A percentile compares a stretch with the other conserved stretches of the same genome.
These are phyloP conservation scores for Leucoma salicis DNA, from an alignment of 2,888 invertebrate genomes.

Conservation along the genomic window DNA sequence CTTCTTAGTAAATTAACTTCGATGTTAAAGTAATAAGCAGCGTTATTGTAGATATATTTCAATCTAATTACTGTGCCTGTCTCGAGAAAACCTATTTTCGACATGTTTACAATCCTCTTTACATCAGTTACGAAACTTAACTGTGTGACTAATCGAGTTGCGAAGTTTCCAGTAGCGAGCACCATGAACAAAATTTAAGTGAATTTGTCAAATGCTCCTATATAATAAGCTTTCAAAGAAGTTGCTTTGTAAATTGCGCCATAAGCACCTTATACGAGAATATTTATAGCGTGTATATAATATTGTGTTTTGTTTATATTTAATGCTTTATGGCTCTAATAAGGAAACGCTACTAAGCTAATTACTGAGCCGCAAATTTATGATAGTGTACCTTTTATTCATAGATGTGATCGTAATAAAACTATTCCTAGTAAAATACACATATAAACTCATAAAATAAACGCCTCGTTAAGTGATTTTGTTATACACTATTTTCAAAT, in stretches of 20 bases:
- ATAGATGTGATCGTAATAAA: no score
- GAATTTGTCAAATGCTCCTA: slow-evolving; percentile 72
- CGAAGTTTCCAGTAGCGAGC: slow-evolving; percentile 59
- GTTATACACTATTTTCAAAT: no score
- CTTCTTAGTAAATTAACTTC: slow-evolving; percentile 4
- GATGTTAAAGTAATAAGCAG: slow-evolving; percentile 15
- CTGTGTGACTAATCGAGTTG: slow-evolving; percentile 59
- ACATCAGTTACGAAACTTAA: slow-evolving; percentile 39
- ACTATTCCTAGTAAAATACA: no score
- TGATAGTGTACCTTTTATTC: no score
- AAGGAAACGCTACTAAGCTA: no score
- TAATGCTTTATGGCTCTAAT: no score
- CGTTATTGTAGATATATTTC: slow-evolving; percentile 22
- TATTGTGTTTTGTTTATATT: background rate
- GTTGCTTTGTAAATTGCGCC: slow-evolving; percentile 50
- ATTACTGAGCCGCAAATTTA: no score
- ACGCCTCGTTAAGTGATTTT: no score
- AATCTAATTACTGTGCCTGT: slow-evolving; percentile 33
- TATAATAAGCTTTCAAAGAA: slow-evolving; percentile 68
- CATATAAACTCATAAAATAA: no score
- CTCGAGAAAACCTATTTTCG: slow-evolving; percentile 46
- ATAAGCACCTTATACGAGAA: slow-evolving; percentile 28
- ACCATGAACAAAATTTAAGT: slow-evolving; percentile 72
- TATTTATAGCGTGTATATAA: background rate
- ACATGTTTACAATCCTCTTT: slow-evolving; percentile 51